phyloP scores from a whole-genome alignment of 2,888 invertebrate genomes.

The Malachius bipustulatus region DNA sequence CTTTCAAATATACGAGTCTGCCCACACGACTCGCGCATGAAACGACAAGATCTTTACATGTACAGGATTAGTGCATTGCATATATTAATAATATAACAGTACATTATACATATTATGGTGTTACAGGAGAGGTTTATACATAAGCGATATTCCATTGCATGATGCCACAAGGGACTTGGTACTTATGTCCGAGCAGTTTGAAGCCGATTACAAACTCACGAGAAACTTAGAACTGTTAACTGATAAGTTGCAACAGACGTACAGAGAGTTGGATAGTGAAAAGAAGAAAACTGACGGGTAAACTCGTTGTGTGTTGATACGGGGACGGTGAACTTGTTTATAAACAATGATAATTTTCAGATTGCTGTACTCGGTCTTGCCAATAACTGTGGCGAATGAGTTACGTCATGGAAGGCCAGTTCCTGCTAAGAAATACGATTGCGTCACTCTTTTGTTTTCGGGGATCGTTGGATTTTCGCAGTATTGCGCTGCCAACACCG shows the following conservation, averaged over 20 bases:
- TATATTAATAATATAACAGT: too few species aligned
- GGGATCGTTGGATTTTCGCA: slow-evolving; percentile 87
- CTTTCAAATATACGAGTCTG: too few species aligned
- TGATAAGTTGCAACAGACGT: slow-evolving; percentile 89
- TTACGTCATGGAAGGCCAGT: slow-evolving; percentile 85
- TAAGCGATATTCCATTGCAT: slow-evolving; percentile 90
- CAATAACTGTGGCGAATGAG: slow-evolving; percentile 90
- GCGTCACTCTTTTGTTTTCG: slow-evolving; percentile 86
- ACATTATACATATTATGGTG: too few species aligned
- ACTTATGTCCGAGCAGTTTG: slow-evolving; percentile 91
- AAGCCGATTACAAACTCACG: slow-evolving; percentile 91
- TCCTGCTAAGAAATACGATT: slow-evolving; percentile 76
- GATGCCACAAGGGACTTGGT: slow-evolving; percentile 93
- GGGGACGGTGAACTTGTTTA: slow-evolving; percentile 14
- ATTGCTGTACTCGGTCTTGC: slow-evolving; percentile 85
- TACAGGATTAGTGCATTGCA: too few species aligned
- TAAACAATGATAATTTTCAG: slow-evolving; percentile 38
- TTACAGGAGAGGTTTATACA: slow-evolving; percentile 73
- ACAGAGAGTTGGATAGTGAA: slow-evolving; percentile 84
- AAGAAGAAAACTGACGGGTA: slow-evolving; percentile 94
- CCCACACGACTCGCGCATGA: too few species aligned
- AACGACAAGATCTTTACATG: too few species aligned
- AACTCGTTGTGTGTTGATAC: slow-evolving; percentile 3
- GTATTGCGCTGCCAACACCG: slow-evolving; percentile 82
- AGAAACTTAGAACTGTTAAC: slow-evolving; percentile 87